Conservation (phyloP, 1,140 invertebrate species). For the Neuroterus valhalla region DNA sequence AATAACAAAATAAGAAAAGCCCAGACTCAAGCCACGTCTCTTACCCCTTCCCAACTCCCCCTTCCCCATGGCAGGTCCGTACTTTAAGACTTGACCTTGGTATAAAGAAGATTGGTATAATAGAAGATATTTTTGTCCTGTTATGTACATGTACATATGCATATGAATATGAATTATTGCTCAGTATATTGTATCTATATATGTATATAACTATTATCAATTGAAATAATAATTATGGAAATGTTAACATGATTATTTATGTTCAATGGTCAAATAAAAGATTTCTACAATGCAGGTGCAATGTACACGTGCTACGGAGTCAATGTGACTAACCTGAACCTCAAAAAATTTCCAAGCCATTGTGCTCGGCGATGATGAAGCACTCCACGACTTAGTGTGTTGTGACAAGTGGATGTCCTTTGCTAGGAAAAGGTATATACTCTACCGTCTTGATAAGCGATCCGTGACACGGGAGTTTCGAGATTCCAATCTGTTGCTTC, state of each 20-base stretch:
- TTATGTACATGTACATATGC: too few relatives aligned
- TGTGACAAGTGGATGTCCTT: conserved; percentile 29
- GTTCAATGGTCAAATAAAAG: neutral
- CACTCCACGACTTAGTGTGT: conserved; percentile 44
- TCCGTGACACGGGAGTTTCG: neutral
- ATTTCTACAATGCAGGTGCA: conserved; percentile 14
- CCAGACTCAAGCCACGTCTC: too few relatives aligned
- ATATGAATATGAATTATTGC: too few relatives aligned
- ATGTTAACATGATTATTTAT: neutral
- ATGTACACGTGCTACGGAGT: conserved; percentile 5
- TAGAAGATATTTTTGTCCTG: too few relatives aligned
- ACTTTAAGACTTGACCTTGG: too few relatives aligned
- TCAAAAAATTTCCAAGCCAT: conserved; percentile 58
- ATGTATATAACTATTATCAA: neutral
- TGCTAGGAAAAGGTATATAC: conserved; percentile 27
- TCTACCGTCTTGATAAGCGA: conserved; percentile 27
- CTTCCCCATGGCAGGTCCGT: too few relatives aligned
- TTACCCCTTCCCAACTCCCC: too few relatives aligned
- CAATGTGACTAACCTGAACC: conserved; percentile 20
- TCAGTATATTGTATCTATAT: too few relatives aligned
- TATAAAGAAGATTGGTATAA: too few relatives aligned
- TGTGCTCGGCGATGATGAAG: conserved; percentile 58
- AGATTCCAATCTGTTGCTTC: conserved; percentile 29
- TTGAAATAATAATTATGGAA: neutral
- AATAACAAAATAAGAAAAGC: too few relatives aligned